Percentiles rank a stretch among this genome's conserved stretches.
Evolutionary conservation across 2,888 invertebrate genomes (phyloP).

Genomic region (Mechanitis mazaeus): DNA sequence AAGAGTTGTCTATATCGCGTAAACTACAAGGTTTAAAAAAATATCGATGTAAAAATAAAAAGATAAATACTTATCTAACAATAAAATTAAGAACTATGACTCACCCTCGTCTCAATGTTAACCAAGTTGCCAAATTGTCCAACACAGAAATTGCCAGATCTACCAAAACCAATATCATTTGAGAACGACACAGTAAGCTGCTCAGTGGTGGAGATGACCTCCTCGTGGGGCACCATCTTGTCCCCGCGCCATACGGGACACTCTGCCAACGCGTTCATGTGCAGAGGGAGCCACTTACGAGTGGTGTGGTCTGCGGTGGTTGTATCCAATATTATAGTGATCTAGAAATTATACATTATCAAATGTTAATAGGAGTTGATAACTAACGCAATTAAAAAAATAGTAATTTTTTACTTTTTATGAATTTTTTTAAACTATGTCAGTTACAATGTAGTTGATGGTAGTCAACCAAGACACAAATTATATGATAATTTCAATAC

Average conservation of each 20-base stretch:
- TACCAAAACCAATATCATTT: slow-evolving; percentile 81
- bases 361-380: neutral
- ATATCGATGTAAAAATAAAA: no score
- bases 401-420: neutral
- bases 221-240: slow-evolving; percentile 78
- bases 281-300: slow-evolving; percentile 84
- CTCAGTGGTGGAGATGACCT: slow-evolving; percentile 87
- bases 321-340: slow-evolving; percentile 84
- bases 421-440: no score
- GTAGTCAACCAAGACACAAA: no score
- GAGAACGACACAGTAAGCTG: slow-evolving; percentile 81
- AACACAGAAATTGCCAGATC: slow-evolving; percentile 78
- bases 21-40: no score
- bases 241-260: slow-evolving; percentile 81
- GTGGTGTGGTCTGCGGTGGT: slow-evolving; percentile 73
- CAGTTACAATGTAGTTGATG: no score
- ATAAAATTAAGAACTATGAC: slow-evolving; percentile 15
- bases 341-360: slow-evolving; percentile 60
- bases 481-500: slow-evolving; percentile 40
- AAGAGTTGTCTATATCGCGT: no score
- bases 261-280: slow-evolving; percentile 85
- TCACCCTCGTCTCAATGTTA: slow-evolving; percentile 81
- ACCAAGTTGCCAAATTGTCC: slow-evolving; percentile 84
- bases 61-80: no score
- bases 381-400: neutral